Evolutionary conservation across 2,113 vertebrate genomes (phyloP).

Genomic region (Cairina moschata): DNA sequence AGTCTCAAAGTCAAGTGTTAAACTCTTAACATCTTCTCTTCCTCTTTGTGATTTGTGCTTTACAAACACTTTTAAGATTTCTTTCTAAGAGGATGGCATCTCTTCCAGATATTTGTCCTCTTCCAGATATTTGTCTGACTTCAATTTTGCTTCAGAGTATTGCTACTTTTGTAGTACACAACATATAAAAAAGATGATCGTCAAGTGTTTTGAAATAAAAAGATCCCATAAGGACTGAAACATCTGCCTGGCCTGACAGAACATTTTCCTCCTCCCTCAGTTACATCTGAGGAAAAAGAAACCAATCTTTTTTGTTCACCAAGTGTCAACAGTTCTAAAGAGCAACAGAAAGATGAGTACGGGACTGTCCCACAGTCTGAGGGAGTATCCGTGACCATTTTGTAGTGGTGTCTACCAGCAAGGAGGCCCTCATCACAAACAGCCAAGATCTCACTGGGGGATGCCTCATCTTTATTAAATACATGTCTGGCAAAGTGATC

Average conservation of each 20-base stretch:
- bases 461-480: conserved; percentile 38
- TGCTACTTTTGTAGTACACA: neutral
- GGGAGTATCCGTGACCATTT: neutral
- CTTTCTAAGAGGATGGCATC: neutral
- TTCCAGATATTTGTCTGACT: neutral
- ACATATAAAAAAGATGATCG: neutral
- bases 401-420: neutral
- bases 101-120: neutral
- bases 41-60: neutral
- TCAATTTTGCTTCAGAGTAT: neutral
- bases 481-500: conserved; percentile 17
- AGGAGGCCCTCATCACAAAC: conserved; percentile 15
- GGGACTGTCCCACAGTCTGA: neutral
- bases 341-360: neutral
- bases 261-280: neutral
- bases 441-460: neutral
- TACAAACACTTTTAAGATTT: neutral
- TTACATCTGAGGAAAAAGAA: neutral
- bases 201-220: neutral
- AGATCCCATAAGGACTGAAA: neutral
- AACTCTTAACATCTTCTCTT: neutral
- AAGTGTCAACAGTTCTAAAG: neutral
- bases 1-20: neutral
- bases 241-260: neutral
- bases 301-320: neutral